Percentiles rank a stretch among this genome's conserved stretches.
Evolutionary conservation across 1,140 invertebrate species (phyloP).

Genomic region (Mizuhopecten yessoensis): DNA sequence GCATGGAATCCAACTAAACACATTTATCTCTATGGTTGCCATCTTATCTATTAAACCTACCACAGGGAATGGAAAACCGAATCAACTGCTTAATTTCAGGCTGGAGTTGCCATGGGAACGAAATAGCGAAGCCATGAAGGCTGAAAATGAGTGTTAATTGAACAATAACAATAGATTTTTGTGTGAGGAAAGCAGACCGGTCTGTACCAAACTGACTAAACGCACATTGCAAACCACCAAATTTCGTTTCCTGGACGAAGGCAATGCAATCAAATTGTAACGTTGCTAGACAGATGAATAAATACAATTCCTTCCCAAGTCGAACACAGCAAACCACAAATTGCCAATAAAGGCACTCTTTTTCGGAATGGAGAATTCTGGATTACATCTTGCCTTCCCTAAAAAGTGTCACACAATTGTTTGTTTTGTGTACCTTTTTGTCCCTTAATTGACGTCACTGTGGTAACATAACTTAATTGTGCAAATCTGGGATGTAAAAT

Average conservation of each 20-base stretch:
- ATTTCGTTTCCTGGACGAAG: not conserved
- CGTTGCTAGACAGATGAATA: constrained; percentile 14
- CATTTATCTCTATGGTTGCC: not conserved
- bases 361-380: not conserved
- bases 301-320: constrained; percentile 18
- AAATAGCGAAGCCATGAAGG: constrained; percentile 29
- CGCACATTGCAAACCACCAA: not conserved
- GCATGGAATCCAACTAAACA: not conserved
- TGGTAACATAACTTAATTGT: not conserved
- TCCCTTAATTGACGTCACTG: not conserved
- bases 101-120: constrained; percentile 12
- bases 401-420: not conserved
- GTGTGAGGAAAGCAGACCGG: not conserved
- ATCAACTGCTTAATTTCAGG: not conserved
- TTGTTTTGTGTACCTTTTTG: constrained; percentile 4
- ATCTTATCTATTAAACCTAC: constrained; percentile 12
- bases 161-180: constrained; percentile 30
- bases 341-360: not conserved
- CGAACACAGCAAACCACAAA: not conserved
- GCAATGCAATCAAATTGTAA: constrained; percentile 31
- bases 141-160: constrained; percentile 39
- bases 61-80: constrained; percentile 15
- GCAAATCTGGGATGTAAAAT: not conserved
- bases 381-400: not conserved
- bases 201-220: not conserved